Base-by-base conservation (phyloP, 2,888 invertebrate species). In the Clostera curtula region DNA sequence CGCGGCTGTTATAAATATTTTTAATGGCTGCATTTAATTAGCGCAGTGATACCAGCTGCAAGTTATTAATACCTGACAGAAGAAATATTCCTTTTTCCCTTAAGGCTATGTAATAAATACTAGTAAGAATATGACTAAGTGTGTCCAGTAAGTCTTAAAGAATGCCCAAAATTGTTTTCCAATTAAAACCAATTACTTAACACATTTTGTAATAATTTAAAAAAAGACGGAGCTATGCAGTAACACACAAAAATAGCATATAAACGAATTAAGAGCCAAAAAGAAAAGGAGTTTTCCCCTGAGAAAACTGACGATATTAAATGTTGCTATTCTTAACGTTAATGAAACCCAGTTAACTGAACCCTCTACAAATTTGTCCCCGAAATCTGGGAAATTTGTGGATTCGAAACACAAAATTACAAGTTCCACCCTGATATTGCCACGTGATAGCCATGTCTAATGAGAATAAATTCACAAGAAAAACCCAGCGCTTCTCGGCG, bases 11-110 rank as follows among this genome's bases (percentile, higher is more conserved):
- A 76, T 79, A 80, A 80, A 80, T 76, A 77, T 73, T 73, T 69
- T 79, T 76, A 77, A 79, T 68, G 66, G 60, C 63, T 65, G 61
- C 70, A 73, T 77, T 76, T 64, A 64, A 49, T 49, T 53, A 48
- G 49, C 51, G 11, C 22, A 18, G 11, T 12, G 18, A 18, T 17
- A 18, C 17, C 13, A 12, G 13, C 3, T 14, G 13, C 11, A 10
- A 6, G 14, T 7, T 3, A 3, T 9, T 7, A 7, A 20, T 6
- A n/a, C 5, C n/a, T 20, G 4, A 2, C 10, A 3, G 4, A 8
- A 6, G 5, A 11, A 4, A 20, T 7, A 2, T 7, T 5, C 19
- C 2, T 19, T 9, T 19, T 19, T n/a, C 8, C 3, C 5, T 8
- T 19, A 8, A 10, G 8, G 8, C 10, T 19, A 3, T 19, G n/a